These are phyloP conservation scores for Rhabdomys pumilio DNA, from an alignment of 2,797 vertebrate species.

Conservation along the genomic window DNA sequence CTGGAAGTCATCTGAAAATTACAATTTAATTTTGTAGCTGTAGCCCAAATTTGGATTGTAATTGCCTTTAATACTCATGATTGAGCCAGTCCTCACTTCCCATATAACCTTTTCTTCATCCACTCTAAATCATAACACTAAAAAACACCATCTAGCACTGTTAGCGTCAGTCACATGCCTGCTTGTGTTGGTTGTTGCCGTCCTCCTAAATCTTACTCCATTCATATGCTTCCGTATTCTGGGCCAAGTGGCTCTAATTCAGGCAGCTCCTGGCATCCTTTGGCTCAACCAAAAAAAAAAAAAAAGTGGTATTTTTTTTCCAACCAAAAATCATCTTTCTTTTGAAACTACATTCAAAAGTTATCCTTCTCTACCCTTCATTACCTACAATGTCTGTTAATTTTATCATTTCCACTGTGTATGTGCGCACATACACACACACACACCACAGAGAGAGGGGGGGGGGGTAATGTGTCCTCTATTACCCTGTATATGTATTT, in stretches of 20 bases:
- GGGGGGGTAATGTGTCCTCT: neutral
- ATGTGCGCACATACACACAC: too few species aligned
- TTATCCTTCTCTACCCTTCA: neutral
- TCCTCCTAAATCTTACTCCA: neutral
- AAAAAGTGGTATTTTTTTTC: neutral
- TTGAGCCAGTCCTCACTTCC: neutral
- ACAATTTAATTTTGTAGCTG: constrained; percentile 47
- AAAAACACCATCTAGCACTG: neutral
- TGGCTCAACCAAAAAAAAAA: neutral
- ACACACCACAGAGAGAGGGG: neutral
- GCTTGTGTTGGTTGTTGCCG: neutral
- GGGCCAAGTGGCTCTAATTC: neutral
- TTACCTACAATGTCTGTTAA: neutral
- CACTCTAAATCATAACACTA: constrained; percentile 20
- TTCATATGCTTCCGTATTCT: neutral
- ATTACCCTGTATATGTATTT: neutral
- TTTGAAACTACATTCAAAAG: constrained; percentile 13
- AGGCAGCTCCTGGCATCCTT: constrained; percentile 13
- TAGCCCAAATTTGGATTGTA: constrained; percentile 39
- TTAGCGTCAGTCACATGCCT: neutral
- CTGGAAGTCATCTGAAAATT: constrained; percentile 48
- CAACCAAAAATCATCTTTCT: constrained; percentile 32
- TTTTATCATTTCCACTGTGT: constrained; percentile 41
- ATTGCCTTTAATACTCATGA: neutral
- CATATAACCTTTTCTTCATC: constrained; percentile 8